Evolutionary conservation across 2,888 invertebrate species (phyloP).

Genomic region (Pollenia labialis): DNA sequence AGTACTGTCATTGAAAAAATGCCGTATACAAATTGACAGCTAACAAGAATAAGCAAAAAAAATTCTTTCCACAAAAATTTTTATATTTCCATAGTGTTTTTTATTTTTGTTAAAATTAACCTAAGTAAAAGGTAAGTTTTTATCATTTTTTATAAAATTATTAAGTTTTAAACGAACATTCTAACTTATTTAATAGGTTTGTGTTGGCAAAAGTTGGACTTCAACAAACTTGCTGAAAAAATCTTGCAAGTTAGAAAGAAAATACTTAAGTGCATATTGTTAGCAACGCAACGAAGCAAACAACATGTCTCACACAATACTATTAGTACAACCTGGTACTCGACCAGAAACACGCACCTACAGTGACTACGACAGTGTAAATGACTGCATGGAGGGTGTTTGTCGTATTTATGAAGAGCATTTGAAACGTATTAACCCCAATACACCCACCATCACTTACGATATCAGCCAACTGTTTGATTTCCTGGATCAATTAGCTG

Average conservation of each 20-base stretch:
- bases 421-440: conserved; percentile 96
- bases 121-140: conserved; percentile 31
- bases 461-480: conserved; percentile 99
- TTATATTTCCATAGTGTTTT: conserved; percentile 6
- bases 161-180: not conserved
- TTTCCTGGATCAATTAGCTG: conserved; percentile 97
- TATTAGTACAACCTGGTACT: conserved; percentile 96
- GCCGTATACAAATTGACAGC: conserved; percentile 69
- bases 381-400: conserved; percentile 99
- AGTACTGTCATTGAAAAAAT: conserved; percentile 54
- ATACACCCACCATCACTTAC: conserved; percentile 98
- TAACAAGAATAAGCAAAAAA: conserved; percentile 37
- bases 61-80: not conserved
- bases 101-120: not conserved
- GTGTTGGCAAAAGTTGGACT: not conserved
- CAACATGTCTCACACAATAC: conserved; percentile 96
- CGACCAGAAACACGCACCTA: conserved; percentile 98
- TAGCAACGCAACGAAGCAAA: not conserved
- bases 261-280: not conserved
- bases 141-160: not conserved
- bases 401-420: conserved; percentile 99
- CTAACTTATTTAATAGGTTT: not conserved
- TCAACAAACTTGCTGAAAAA: not conserved
- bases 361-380: conserved; percentile 98
- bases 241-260: conserved; percentile 7